Percentiles rank a stretch among this genome's conserved stretches.
Conservation (phyloP, 2,888 invertebrate genomes). For the Camptogramma bilineatum region DNA sequence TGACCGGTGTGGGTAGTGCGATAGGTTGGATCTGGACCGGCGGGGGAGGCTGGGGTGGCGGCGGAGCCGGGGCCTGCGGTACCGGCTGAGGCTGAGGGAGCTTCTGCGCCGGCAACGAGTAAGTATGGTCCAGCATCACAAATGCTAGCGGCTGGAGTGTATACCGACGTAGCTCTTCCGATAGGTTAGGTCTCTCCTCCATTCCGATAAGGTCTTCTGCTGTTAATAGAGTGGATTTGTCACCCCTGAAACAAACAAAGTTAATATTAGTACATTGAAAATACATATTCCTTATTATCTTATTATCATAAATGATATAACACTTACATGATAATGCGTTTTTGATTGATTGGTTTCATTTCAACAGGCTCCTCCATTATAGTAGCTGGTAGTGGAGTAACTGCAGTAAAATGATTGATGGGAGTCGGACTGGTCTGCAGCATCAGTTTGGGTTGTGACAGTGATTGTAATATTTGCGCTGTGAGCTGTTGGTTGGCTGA, state of each 20-base stretch:
- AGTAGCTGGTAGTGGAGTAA: conserved; percentile 48
- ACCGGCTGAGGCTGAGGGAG: conserved; percentile 61
- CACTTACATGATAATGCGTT: conserved; percentile 78
- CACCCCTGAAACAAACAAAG: conserved; percentile 70
- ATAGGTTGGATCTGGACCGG: conserved; percentile 13
- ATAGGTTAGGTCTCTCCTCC: conserved; percentile 80
- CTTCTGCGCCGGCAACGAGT: conserved; percentile 79
- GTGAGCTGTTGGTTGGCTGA: conserved; percentile 87
- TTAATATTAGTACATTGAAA: conserved; percentile 6
- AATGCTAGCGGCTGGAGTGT: conserved; percentile 78
- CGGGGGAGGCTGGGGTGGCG: conserved; percentile 36
- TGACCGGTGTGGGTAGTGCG: conserved; percentile 18
- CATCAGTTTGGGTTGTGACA: conserved; percentile 78
- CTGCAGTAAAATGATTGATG: conserved; percentile 52
- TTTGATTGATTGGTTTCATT: conserved; percentile 68
- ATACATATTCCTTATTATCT: background rate
- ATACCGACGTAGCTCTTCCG: conserved; percentile 78
- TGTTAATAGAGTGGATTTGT: conserved; percentile 77
- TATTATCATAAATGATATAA: background rate
- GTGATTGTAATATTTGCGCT: conserved; percentile 87
- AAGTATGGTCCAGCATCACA: conserved; percentile 81
- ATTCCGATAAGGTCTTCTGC: conserved; percentile 81
- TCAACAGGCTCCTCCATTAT: conserved; percentile 62
- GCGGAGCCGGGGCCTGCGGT: conserved; percentile 37
- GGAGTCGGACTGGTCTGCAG: conserved; percentile 63